Percentiles rank a stretch among this genome's conserved stretches.
These are phyloP conservation scores for Merops nubicus DNA, from an alignment of 2,113 vertebrate genomes.

Conservation along the genomic window DNA sequence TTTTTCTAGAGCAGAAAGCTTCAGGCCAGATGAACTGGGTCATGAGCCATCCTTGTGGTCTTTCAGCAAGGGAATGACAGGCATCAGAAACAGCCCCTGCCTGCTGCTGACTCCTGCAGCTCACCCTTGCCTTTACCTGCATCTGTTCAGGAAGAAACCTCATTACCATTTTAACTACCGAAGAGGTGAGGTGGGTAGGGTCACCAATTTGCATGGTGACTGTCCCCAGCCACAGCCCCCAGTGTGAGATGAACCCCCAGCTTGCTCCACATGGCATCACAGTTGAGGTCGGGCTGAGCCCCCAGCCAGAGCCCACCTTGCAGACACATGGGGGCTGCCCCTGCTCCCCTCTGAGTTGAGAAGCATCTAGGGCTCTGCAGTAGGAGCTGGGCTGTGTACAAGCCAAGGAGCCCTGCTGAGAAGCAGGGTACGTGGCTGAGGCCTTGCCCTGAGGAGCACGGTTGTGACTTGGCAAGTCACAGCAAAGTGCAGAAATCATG, in stretches of 20 bases:
- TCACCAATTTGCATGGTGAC: not conserved
- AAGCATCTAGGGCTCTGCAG: accelerated
- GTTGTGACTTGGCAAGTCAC: not conserved
- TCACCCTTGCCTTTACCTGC: not conserved
- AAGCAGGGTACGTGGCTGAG: not conserved
- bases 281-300: not conserved
- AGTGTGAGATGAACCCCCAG: accelerated
- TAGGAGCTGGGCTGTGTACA: not conserved
- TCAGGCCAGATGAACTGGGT: not conserved
- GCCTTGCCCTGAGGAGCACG: not conserved
- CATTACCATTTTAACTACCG: not conserved
- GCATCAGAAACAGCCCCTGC: not conserved
- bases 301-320: not conserved
- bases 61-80: not conserved
- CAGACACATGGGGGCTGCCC: not conserved
- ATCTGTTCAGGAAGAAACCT: not conserved
- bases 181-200: not conserved
- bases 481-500: not conserved
- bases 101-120: not conserved
- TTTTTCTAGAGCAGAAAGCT: not conserved
- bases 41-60: not conserved
- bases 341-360: not conserved
- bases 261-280: accelerated
- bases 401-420: not conserved
- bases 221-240: not conserved